A percentile compares a stretch with the other conserved stretches of the same genome.
These are phyloP conservation scores for Riptortus pedestris DNA, from an alignment of 1,140 invertebrate genomes.

Conservation along the genomic window DNA sequence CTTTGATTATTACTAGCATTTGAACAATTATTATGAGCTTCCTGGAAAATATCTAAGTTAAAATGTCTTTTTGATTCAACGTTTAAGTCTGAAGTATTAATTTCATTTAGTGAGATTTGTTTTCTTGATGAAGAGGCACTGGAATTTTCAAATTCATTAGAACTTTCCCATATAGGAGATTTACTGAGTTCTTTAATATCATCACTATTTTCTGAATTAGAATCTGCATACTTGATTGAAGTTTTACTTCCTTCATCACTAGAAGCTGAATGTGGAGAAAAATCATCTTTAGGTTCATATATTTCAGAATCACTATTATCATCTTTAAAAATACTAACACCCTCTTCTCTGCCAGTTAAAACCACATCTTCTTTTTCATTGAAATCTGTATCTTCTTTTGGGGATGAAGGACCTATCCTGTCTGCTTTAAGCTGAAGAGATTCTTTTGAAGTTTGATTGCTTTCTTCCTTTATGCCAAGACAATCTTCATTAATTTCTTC, in stretches of 20 bases:
- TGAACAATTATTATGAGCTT: background rate
- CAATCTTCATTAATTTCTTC: slow-evolving; percentile 11
- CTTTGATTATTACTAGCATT: background rate
- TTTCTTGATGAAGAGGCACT: background rate
- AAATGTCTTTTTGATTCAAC: slow-evolving; percentile 20
- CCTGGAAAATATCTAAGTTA: slow-evolving; percentile 23
- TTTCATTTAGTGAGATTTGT: background rate
- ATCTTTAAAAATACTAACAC: background rate
- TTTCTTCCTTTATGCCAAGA: background rate
- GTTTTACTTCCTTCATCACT: background rate
- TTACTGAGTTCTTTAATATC: background rate
- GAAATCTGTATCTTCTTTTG: background rate
- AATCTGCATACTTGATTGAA: background rate
- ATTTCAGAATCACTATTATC: background rate
- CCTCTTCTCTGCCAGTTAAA: background rate
- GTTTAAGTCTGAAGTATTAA: background rate
- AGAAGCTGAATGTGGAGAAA: background rate
- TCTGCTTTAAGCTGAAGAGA: background rate
- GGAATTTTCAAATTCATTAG: background rate
- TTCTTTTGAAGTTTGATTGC: background rate
- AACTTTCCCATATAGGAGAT: background rate
- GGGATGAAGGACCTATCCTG: background rate
- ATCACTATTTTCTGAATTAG: background rate
- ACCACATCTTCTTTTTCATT: no score
- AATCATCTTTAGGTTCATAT: background rate